Base-by-base conservation (phyloP, 2,888 invertebrate genomes). In the Pelosia muscerda region DNA sequence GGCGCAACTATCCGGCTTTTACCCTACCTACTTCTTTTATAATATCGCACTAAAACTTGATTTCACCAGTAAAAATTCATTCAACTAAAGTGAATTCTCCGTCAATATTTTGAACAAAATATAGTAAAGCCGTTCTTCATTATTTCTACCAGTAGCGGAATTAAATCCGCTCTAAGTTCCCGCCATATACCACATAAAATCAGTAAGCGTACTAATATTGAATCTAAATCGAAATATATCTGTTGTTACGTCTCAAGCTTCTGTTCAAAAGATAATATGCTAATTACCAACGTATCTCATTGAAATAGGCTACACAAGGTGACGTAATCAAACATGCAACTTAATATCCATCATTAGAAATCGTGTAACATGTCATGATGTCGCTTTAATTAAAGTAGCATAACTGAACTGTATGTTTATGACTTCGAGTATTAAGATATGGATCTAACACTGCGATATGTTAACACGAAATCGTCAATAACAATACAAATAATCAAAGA, bases 341-440 rank as follows among this genome's bases (percentile, higher is more conserved):
- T 56, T 54, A 42, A 65, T 42, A 60, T 65, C 26, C 56, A 42
- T 54, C 34, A 26, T 66, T 62, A 34, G 22, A 69, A 62, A 73
- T 63, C 74, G 72, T 71, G 73, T 66, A 70, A 64, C 68, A 66
- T 81, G 81, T 83, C 84, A 81, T 69, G 74, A 64, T 74, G 73
- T 68, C 63, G 69, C 75, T 79, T 78, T 69, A 81, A 83, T 80
- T 78, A 76, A 74, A 66, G 58, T 69, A 65, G 58, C 66, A 59
- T 72, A 71, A 63, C 58, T 66, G 61, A 68, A 72, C 70, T 65
- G 28, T 77, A 74, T 66, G 69, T 81, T 74, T 71, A 77, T 71
- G 79, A 79, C 75, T 76, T 68, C 76, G 73, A 74, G 74, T 74
- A 76, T 79, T 76, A 73, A 75, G 86, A 86, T 88, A 81, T 58